Base-by-base conservation (phyloP, 2,113 vertebrate species). In the Orthonyx spaldingii region DNA sequence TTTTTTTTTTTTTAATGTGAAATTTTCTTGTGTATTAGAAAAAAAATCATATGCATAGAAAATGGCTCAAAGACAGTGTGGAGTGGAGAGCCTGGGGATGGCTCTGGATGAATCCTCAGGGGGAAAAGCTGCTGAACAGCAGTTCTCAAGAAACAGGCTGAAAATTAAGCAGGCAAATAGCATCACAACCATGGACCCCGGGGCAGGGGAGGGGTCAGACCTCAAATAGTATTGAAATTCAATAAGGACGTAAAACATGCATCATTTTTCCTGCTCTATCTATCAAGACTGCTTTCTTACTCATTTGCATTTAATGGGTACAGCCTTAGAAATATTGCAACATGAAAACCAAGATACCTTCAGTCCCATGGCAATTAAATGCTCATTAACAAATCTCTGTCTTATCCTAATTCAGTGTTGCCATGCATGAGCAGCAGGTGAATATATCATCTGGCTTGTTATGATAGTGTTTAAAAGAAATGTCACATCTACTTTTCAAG, bases 101-200 rank as follows among this genome's bases (percentile, higher is more conserved):
- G 27, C 39, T 78, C 33, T 72, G 82, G 49, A 17, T 66, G 49
- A 53, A 71, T 50, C 8, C 24, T 61, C 12, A 60, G 33, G n/a
- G n/a, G 47, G 37, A 84, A 66, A 92, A 86, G 42, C 59, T 65
- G 52, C 55, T 85, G 53, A 89, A n/a, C 59, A 78, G 61, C 22
- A 53, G 15, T 61, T 89, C 42, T 98, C 98, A 97, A 98, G 98
- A 97, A 99, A 99, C 59, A 98, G 69, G 98, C 98, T 87, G 98
- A 98, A 98, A 98, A 98, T 97, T 98, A 98, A 98, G 98, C 98
- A 98, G 98, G 97, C 97, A 99, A 89, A 98, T 41, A 98, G 98
- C 98, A 98, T 98, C 98, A 98, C 97, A 97, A 98, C 98, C 97
- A 98, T 98, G 95, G 98, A 98, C 96, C 42, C 97, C 98, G 98